These are phyloP conservation scores for Trisateles emortualis DNA, from an alignment of 2,888 invertebrate species.

Conservation along the genomic window DNA sequence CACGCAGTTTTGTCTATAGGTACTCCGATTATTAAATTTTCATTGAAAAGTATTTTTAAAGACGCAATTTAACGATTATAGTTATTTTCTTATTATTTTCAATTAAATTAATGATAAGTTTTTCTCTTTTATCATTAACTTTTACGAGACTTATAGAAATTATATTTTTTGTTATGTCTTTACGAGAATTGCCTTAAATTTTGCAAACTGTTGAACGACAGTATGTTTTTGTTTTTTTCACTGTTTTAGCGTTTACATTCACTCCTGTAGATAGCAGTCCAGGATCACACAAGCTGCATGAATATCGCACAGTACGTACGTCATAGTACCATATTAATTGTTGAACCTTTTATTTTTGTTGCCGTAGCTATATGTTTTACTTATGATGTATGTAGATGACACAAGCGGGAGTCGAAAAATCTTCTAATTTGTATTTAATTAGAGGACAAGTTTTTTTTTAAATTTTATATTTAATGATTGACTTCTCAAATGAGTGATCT, in stretches of 20 bases:
- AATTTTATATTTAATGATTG: not conserved
- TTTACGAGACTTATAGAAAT: conserved; percentile 6
- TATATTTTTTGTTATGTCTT: conserved; percentile 18
- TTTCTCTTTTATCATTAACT: conserved; percentile 1
- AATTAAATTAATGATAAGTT: conserved; percentile 5
- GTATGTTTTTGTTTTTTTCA: conserved; percentile 53
- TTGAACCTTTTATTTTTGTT: conserved; percentile 30
- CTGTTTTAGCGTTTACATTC: conserved; percentile 71
- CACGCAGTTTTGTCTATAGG: conserved; percentile 49
- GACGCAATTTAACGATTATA: not conserved
- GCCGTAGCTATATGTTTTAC: conserved; percentile 7
- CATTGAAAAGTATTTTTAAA: not conserved
- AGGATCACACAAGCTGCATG: conserved; percentile 78
- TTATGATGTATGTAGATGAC: conserved; percentile 10
- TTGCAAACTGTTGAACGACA: conserved; percentile 25
- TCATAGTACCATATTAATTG: conserved; percentile 66
- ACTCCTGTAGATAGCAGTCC: conserved; percentile 74
- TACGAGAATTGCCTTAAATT: conserved; percentile 21
- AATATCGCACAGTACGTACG: conserved; percentile 68
- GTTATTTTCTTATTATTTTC: conserved; percentile 1
- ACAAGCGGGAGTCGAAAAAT: conserved; percentile 14
- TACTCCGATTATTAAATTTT: not conserved
- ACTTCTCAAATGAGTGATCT: conserved; percentile 1
- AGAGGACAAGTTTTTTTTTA: too few species aligned
- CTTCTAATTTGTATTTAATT: not conserved